phyloP scores from a whole-genome alignment of 1,140 invertebrate species.

The Trinorchestia longiramus region DNA sequence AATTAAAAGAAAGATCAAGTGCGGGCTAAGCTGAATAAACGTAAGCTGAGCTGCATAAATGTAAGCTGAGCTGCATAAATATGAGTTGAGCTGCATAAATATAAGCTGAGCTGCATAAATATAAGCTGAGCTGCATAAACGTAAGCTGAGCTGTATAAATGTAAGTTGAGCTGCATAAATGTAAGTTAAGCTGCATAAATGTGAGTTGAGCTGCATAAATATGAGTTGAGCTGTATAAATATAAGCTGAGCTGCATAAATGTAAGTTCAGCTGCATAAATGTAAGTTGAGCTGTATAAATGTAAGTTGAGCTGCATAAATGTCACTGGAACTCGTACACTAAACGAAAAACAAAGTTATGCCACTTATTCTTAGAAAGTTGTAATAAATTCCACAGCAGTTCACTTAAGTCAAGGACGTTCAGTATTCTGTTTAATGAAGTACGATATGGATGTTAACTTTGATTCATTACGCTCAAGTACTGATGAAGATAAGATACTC shows the following conservation, averaged over 20 bases:
- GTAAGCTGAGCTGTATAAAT: too few relatives aligned
- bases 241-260: too few relatives aligned
- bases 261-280: neutral
- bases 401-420: neutral
- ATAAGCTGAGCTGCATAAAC: too few relatives aligned
- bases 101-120: neutral
- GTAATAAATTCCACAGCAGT: neutral
- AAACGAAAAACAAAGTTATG: neutral
- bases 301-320: neutral
- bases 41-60: neutral
- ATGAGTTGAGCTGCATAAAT: too few relatives aligned
- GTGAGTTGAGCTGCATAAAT: neutral
- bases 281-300: too few relatives aligned
- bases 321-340: too few relatives aligned
- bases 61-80: too few relatives aligned
- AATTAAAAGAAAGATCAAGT: neutral
- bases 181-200: too few relatives aligned
- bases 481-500: neutral
- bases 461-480: neutral
- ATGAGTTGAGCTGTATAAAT: too few relatives aligned
- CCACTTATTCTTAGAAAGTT: neutral
- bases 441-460: neutral
- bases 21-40: too few relatives aligned
- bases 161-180: neutral
- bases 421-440: neutral